Evolutionary conservation across 2,797 vertebrate species (phyloP).

Genomic region (Erpetoichthys calabaricus): DNA sequence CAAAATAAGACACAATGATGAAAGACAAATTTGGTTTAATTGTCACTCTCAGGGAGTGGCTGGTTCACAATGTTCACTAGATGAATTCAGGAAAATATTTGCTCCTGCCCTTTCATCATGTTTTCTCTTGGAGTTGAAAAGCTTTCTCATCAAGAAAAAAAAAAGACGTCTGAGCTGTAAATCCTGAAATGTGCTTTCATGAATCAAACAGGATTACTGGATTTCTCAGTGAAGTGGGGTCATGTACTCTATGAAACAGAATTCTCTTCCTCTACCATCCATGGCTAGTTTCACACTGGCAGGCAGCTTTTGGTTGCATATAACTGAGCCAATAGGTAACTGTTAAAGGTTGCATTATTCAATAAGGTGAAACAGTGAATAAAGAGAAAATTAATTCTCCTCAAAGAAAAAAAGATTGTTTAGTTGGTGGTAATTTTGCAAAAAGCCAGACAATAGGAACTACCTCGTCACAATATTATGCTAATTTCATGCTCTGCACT

Average conservation of each 20-base stretch:
- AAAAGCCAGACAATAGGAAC: no score
- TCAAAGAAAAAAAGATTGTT: no score
- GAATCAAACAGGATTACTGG: constrained; percentile 46
- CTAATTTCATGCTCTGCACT: no score
- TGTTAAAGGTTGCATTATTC: no score
- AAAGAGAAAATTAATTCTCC: no score
- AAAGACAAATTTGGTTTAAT: neutral
- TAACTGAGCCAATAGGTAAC: no score
- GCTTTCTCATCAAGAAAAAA: neutral
- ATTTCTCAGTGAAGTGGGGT: constrained; percentile 2
- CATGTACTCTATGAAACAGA: constrained; percentile 6
- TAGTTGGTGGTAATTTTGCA: no score
- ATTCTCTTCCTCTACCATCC: no score
- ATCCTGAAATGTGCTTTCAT: constrained; percentile 30
- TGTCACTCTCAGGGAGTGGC: neutral
- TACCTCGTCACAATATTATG: no score
- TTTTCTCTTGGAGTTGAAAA: neutral
- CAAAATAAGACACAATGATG: neutral
- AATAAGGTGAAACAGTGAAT: no score
- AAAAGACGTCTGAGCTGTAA: neutral
- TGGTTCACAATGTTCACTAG: neutral
- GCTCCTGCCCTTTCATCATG: neutral
- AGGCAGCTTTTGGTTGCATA: no score
- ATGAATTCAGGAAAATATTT: neutral
- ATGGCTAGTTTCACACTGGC: no score